phyloP scores from a whole-genome alignment of 2,888 invertebrate species.

The Trypoxylon attenuatum region DNA sequence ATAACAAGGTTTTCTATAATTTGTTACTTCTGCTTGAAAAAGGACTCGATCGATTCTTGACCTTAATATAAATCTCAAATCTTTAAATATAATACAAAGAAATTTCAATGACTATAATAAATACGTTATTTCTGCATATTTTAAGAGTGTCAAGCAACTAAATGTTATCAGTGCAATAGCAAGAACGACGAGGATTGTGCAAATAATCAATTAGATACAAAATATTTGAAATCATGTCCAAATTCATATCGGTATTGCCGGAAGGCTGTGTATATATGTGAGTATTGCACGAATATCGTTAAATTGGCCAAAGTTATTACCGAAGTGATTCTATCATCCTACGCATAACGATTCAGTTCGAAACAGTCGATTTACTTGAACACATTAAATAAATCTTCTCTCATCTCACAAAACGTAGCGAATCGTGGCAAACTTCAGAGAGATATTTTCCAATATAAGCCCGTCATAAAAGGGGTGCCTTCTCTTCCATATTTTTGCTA shows the following conservation, averaged over 20 bases:
- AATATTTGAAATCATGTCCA: constrained; percentile 54
- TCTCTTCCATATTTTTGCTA: neutral
- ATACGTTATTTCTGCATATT: too few species aligned
- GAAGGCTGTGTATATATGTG: constrained; percentile 56
- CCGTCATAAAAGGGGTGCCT: too few species aligned
- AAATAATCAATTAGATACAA: constrained; percentile 36
- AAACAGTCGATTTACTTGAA: too few species aligned
- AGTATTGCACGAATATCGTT: too few species aligned
- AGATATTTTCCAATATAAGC: too few species aligned
- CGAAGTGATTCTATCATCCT: too few species aligned
- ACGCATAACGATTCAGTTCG: too few species aligned
- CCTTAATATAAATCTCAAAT: neutral
- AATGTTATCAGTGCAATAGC: constrained; percentile 63
- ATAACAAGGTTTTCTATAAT: neutral
- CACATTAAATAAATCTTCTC: too few species aligned
- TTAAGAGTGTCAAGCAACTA: constrained; percentile 53
- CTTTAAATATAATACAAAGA: neutral
- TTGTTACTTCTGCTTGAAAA: neutral
- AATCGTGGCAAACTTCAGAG: too few species aligned
- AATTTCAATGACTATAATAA: too few species aligned
- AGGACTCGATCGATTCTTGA: neutral
- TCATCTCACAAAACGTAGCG: too few species aligned
- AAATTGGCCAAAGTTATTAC: too few species aligned
- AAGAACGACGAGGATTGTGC: constrained; percentile 49
- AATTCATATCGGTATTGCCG: constrained; percentile 56